These are phyloP conservation scores for Drosophila tristis DNA, from an alignment of 1,140 invertebrate species.

Conservation along the genomic window DNA sequence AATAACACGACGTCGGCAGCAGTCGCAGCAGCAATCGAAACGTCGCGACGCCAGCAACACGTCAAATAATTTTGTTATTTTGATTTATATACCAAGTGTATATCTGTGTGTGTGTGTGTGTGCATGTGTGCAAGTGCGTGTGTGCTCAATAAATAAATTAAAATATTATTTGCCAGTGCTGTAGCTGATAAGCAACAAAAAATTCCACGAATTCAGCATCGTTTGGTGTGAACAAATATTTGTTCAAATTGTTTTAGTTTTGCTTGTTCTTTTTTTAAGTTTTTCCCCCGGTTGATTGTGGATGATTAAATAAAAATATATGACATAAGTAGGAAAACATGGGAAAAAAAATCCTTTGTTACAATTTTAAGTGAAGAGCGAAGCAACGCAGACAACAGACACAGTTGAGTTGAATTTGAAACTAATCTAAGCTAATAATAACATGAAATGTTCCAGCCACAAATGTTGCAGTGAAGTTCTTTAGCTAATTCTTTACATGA, in stretches of 20 bases:
- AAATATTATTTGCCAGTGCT: slow-evolving; percentile 73
- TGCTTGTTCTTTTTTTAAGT: not conserved
- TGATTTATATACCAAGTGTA: slow-evolving; percentile 68
- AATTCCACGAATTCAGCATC: slow-evolving; percentile 11
- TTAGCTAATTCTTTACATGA: no score
- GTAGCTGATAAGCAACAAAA: slow-evolving; percentile 53
- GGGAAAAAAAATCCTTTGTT: no score
- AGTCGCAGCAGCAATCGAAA: slow-evolving; percentile 12
- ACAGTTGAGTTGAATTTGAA: no score
- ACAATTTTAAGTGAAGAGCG: no score
- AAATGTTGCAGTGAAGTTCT: no score
- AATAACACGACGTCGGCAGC: slow-evolving; percentile 65
- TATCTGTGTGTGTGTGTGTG: slow-evolving; percentile 1
- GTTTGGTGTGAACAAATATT: slow-evolving; percentile 11
- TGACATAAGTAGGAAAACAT: not conserved
- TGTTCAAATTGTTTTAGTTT: not conserved
- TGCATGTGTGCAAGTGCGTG: slow-evolving; percentile 14
- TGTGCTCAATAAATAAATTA: slow-evolving; percentile 77
- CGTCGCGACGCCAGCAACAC: slow-evolving; percentile 33
- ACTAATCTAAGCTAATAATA: no score
- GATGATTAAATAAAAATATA: not conserved
- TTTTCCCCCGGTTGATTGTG: not conserved
- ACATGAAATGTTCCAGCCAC: no score
- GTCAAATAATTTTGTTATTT: slow-evolving; percentile 67
- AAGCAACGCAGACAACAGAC: no score